These are phyloP conservation scores for Parus major DNA, from an alignment of 2,113 vertebrate species.

Conservation along the genomic window DNA sequence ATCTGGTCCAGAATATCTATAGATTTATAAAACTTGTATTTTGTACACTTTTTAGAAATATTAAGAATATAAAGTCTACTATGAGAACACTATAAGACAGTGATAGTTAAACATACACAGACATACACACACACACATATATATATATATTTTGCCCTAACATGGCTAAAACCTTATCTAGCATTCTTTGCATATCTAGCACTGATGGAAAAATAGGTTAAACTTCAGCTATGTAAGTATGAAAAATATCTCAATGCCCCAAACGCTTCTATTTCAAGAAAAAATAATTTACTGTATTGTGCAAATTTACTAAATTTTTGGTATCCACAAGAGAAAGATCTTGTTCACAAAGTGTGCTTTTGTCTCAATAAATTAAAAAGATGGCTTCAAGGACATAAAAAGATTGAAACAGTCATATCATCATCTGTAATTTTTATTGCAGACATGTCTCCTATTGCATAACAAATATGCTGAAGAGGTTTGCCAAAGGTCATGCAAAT, in stretches of 20 bases:
- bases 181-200: neutral
- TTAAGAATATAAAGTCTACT: neutral
- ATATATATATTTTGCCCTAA: neutral
- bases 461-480: neutral
- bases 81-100: neutral
- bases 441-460: neutral
- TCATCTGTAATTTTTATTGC: neutral
- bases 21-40: neutral
- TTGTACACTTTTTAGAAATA: neutral
- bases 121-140: too few relatives aligned
- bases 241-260: neutral
- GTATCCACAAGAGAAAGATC: neutral
- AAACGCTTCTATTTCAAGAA: neutral
- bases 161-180: neutral
- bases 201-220: neutral
- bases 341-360: neutral
- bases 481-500: neutral
- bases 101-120: neutral
- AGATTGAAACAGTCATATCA: neutral
- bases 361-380: neutral
- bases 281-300: neutral
- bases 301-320: neutral
- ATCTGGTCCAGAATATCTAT: neutral
- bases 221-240: neutral
- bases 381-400: neutral